Evolutionary conservation across 2,113 vertebrate genomes (phyloP), one percentile per base, ranked within the genome.

Genomic region (Pitta sordida): DNA sequence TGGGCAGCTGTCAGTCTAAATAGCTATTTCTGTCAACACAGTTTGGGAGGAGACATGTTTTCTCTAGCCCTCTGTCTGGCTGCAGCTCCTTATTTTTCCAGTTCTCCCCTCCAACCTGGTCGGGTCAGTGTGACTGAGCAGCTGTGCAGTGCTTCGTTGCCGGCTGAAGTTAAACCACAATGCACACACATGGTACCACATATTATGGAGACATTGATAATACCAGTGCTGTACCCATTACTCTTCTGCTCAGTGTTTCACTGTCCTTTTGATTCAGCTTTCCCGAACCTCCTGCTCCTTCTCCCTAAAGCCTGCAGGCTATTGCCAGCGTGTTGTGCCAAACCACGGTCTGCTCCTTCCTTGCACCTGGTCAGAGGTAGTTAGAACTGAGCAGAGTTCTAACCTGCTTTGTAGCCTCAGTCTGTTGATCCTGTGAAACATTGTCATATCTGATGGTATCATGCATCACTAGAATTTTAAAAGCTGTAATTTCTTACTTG

Each of bases 91-190:
- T 51, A 36, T 71, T 68, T 76, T 14, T n/a, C 46, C 44, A 29
- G 0, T 67, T 82, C 23, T 71, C 6, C 36, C 15, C 27, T 20
- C 23, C 17, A 4, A n/a, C 19, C 24, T 30, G 29, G 6, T 18
- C 37, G 32, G n/a, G 29, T 34, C 0, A 0, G 23, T 6, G 5
- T 82, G 46, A 46, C 37, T 34, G 29, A 39, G 16, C 46, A 34
- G 69, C 37, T 74, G 15, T 0, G 0, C 27, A 32, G 58, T 58
- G 6, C 26, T 64, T 22, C 32, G 19, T 39, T 59, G 23, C 44
- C 29, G 7, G 7, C 2, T 1, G 46, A 29, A 6, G 16, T 60
- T 82, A 53, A 64, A 51, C 43, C 58, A 18, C 8, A 9, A 60
- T n/a, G 26, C 32, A 13, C 11, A 8, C 10, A 11, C 15, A 23